phyloP scores from a whole-genome alignment of 1,140 invertebrate species.

The Palaemon carinicauda region DNA sequence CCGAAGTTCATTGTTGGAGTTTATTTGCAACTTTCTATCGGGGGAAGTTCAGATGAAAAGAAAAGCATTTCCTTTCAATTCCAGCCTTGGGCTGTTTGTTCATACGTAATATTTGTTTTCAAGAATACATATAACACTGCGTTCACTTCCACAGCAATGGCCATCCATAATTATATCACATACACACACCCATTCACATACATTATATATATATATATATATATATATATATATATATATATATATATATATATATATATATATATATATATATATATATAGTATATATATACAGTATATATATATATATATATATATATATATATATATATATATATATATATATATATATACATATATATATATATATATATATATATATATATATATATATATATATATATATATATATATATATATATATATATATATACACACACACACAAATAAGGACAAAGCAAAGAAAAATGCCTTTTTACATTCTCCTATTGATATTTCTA shows the following conservation, averaged over 20 bases:
- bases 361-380: not conserved
- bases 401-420: not conserved
- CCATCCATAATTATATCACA: not conserved
- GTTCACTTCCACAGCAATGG: not conserved
- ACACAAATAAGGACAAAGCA: too few species aligned
- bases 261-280: not conserved
- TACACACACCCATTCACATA: too few species aligned
- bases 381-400: not conserved
- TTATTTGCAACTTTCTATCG: too few species aligned
- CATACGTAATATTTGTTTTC: not conserved
- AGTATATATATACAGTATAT: not conserved
- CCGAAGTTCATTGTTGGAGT: too few species aligned
- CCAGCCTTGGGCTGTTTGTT: too few species aligned
- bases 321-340: not conserved
- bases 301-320: not conserved
- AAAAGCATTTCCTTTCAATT: too few species aligned
- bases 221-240: not conserved
- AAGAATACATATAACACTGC: not conserved
- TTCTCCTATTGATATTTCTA: too few species aligned
- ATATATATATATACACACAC: not conserved
- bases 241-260: not conserved
- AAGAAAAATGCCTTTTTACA: too few species aligned
- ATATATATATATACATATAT: not conserved
- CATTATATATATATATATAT: not conserved
- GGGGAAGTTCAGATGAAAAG: too few species aligned